Evolutionary conservation across 2,888 invertebrate genomes (phyloP).

Genomic region (Spisula solida): DNA sequence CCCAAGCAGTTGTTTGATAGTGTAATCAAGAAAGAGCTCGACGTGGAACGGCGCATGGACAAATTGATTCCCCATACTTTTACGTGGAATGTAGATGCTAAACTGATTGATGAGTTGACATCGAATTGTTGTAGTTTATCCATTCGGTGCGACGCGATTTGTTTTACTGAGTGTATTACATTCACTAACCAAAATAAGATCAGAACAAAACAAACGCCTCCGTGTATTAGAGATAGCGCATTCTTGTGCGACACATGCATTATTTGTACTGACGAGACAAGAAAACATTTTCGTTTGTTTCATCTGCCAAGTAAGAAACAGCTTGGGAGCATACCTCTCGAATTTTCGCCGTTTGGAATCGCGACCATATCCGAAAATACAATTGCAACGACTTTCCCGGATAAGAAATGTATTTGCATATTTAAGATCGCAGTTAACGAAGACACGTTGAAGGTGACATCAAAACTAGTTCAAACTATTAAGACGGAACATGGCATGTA

Average conservation of each 20-base stretch:
- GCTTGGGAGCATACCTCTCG: not conserved
- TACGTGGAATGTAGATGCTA: not conserved
- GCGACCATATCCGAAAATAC: not conserved
- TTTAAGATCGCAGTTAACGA: not conserved
- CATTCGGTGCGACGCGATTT: not conserved
- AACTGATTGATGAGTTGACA: not conserved
- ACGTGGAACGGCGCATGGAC: not conserved
- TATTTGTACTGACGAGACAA: not conserved
- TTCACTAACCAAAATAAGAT: not conserved
- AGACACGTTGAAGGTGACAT: not conserved
- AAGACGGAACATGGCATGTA: not conserved
- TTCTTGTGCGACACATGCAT: not conserved
- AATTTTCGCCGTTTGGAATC: not conserved
- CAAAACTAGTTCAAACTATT: not conserved
- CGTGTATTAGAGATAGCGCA: not conserved
- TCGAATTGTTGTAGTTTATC: not conserved
- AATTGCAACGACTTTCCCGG: not conserved
- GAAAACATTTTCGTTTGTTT: not conserved
- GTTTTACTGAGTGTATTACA: not conserved
- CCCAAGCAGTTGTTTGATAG: not conserved
- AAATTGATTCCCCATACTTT: not conserved
- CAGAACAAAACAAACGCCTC: not conserved
- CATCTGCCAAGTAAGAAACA: not conserved
- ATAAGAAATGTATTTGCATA: not conserved
- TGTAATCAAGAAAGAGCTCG: not conserved